Evolutionary conservation across 2,113 vertebrate species (phyloP), one percentile per base, ranked within the genome.

Genomic region (Syngnathus scovelli): DNA sequence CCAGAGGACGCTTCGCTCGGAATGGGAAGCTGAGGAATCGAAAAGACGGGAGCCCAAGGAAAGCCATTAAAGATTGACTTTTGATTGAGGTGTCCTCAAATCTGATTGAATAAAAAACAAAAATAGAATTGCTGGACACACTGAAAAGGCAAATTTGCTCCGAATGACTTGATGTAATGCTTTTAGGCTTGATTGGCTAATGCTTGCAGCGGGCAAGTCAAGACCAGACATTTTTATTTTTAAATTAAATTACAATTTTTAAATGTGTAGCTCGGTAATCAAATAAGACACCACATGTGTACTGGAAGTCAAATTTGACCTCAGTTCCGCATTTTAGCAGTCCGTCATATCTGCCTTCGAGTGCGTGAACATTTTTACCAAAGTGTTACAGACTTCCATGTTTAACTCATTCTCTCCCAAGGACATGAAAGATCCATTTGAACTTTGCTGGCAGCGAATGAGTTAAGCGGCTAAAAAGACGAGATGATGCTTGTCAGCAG

Each of bases 161-260:
- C 64, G 49, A 68, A 76, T 69, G 61, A 76, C 67, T 76, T 75
- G 37, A 49, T 61, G 41, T 74, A 74, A 86, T 78, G 79, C 81
- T 85, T 89, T 87, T 84, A 86, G 77, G 69, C 75, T 62, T 86
- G 77, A 87, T 86, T 81, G 78, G 74, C 73, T 48, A 65, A 75
- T 69, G 71, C 37, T 65, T 69, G 68, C 56, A 55, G 39, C 13
- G 6, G 63, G 64, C 69, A 64, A 41, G 55, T 65, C 33, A 21
- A 27, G 61, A 71, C 71, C 75, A 67, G 65, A 72, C 78, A 78
- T 79, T 71, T 49, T 61, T 82, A 81, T 80, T 74, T 55, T 33
- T 33, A 33, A 33, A 84, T 84, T 83, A 46, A 76, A 71, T 85
- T 78, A 84, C 51, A 80, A 71, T 83, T 78, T 83, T 78, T 74